A percentile compares a stretch with the other conserved stretches of the same genome.
These are phyloP conservation scores for Drosophila sp. DNA, from an alignment of 1,140 invertebrate species.

Conservation along the genomic window DNA sequence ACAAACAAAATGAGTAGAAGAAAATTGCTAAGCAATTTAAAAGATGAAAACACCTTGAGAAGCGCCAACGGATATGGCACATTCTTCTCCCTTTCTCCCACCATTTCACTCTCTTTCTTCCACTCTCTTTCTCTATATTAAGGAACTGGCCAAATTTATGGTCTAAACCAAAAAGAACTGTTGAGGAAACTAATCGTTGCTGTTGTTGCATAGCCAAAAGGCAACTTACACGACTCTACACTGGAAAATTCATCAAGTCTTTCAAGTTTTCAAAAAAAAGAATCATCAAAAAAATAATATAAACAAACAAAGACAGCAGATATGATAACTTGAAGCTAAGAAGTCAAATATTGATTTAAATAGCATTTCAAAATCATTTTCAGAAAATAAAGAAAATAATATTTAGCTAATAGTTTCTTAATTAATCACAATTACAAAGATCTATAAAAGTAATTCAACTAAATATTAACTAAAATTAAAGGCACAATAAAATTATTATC, in stretches of 20 bases:
- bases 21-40: slow-evolving; percentile 44
- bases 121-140: background rate
- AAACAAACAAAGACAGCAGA: background rate
- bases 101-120: background rate
- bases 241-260: background rate
- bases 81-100: background rate
- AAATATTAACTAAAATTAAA: too few species aligned
- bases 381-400: too few species aligned
- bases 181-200: background rate
- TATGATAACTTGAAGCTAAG: too few species aligned
- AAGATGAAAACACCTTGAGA: slow-evolving; percentile 24
- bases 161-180: background rate
- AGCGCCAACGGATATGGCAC: slow-evolving; percentile 23
- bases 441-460: too few species aligned
- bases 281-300: background rate
- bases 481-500: too few species aligned
- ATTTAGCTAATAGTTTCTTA: too few species aligned
- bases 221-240: background rate
- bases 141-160: slow-evolving; percentile 3
- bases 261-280: background rate
- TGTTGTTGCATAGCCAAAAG: background rate
- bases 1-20: slow-evolving; percentile 6
- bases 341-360: too few species aligned
- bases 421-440: too few species aligned
- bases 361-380: too few species aligned